These are phyloP conservation scores for Phyllotreta striolata DNA, from an alignment of 2,888 invertebrate genomes.

Conservation along the genomic window DNA sequence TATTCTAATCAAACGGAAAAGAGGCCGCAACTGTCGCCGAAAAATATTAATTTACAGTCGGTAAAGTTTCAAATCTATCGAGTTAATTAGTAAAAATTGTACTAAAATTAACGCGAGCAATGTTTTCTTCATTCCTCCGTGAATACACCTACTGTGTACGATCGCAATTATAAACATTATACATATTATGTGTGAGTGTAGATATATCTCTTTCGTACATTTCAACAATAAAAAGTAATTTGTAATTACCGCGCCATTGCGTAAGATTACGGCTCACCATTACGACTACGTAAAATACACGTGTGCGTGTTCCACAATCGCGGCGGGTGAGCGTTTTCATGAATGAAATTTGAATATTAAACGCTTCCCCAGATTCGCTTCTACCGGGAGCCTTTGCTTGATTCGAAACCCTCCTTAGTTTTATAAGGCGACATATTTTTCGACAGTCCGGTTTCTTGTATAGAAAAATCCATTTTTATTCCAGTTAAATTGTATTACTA, in stretches of 20 bases:
- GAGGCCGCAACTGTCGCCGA: constrained; percentile 28
- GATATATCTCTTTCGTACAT: constrained; percentile 3
- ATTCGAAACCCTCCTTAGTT: neutral
- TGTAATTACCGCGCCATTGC: constrained; percentile 17
- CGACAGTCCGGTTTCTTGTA: no score
- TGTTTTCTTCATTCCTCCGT: neutral
- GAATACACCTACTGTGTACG: neutral
- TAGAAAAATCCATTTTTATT: no score
- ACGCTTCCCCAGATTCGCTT: constrained; percentile 9
- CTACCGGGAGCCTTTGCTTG: neutral
- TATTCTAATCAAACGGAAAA: constrained; percentile 22
- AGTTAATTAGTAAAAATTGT: no score
- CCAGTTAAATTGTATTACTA: no score
- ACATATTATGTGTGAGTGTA: no score
- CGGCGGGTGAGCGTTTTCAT: constrained; percentile 41
- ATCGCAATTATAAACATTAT: no score
- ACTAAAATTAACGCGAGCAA: no score
- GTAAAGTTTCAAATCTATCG: no score
- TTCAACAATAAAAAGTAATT: constrained; percentile 18
- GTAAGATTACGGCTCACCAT: constrained; percentile 21
- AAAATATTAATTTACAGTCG: neutral
- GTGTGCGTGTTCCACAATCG: constrained; percentile 37
- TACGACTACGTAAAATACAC: constrained; percentile 22
- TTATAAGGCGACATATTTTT: no score
- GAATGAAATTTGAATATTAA: constrained; percentile 43